These are phyloP conservation scores for Lepetodrilus schrolli DNA, from an alignment of 2,888 invertebrate species.

Conservation along the genomic window DNA sequence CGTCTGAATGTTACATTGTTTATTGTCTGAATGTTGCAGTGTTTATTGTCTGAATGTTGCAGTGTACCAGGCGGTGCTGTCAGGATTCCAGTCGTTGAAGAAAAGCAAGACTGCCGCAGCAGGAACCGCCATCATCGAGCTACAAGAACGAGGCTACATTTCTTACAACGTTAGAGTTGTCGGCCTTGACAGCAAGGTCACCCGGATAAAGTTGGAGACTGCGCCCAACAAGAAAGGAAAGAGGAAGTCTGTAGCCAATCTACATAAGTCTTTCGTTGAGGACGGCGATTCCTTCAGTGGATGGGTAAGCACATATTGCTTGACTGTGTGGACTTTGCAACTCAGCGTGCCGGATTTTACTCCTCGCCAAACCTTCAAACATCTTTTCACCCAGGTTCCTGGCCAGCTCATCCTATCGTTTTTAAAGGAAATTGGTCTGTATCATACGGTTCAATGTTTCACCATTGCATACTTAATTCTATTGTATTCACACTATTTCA, in stretches of 20 bases:
- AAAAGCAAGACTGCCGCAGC: conserved; percentile 32
- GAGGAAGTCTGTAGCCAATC: conserved; percentile 34
- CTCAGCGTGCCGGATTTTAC: no score
- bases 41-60: no score
- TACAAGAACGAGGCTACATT: conserved; percentile 42
- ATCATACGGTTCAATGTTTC: no score
- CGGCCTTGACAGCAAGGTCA: conserved; percentile 36
- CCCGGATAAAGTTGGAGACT: conserved; percentile 38
- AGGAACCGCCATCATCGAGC: conserved; percentile 46
- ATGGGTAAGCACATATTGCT: conserved; percentile 43
- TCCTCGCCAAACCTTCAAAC: no score
- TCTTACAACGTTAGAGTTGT: conserved; percentile 44
- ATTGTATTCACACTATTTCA: no score
- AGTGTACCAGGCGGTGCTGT: conserved; percentile 50
- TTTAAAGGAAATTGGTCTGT: no score
- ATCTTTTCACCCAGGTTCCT: no score
- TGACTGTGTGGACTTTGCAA: no score
- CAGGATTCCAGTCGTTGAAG: conserved; percentile 36
- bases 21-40: no score
- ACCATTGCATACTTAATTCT: no score
- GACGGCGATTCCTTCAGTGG: conserved; percentile 38
- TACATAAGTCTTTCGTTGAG: conserved; percentile 32
- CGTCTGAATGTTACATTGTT: no score
- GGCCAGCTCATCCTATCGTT: no score
- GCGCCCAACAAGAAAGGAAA: conserved; percentile 33